phyloP scores from a whole-genome alignment of 2,888 invertebrate species.

The Eupithecia centaureata region DNA sequence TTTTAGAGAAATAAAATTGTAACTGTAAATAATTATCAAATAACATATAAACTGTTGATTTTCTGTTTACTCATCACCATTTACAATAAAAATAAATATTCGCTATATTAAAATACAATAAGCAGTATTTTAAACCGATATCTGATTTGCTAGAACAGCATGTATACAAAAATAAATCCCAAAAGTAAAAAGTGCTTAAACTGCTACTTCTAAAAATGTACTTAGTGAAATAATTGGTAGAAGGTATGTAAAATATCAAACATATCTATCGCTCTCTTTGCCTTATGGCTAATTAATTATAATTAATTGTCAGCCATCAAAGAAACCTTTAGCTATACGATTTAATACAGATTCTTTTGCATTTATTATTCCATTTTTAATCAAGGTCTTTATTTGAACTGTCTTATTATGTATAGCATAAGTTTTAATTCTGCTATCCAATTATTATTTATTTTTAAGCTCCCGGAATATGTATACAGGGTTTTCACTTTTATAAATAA shows the following conservation, averaged over 20 bases:
- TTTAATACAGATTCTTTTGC: background rate
- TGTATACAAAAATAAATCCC: background rate
- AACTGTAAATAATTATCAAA: too few relatives aligned
- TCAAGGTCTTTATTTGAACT: too few relatives aligned
- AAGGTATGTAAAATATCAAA: background rate
- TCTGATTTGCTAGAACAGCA: background rate
- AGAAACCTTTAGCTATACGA: background rate
- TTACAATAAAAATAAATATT: background rate
- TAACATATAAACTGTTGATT: too few relatives aligned
- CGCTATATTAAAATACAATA: background rate
- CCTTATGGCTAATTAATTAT: background rate
- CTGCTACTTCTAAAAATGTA: background rate
- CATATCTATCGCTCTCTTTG: background rate
- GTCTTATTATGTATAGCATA: background rate
- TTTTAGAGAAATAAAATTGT: too few relatives aligned
- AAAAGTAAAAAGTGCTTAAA: constrained; percentile 5
- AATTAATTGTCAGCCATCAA: background rate
- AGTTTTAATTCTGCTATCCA: too few relatives aligned
- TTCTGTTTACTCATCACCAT: background rate
- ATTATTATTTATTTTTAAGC: background rate
- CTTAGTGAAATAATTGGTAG: too few relatives aligned
- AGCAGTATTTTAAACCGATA: background rate
- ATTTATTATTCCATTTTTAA: too few relatives aligned
- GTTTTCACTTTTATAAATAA: background rate
- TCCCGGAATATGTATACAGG: background rate